phyloP scores from a whole-genome alignment of 1,140 invertebrate genomes.

The Lysiphlebus fabarum region DNA sequence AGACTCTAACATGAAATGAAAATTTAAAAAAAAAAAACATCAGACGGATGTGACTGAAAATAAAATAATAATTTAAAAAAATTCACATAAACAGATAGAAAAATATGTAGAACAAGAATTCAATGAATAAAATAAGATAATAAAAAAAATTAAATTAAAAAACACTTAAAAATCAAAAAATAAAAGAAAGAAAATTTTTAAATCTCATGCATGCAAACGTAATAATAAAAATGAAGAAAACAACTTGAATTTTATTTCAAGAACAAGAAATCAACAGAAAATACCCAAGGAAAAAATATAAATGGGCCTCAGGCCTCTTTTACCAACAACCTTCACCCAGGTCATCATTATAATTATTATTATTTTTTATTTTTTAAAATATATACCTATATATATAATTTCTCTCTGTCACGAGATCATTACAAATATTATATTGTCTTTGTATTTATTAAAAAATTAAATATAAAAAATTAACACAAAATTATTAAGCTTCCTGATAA shows the following conservation, averaged over 20 bases:
- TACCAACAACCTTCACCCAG: background rate
- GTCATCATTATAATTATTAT: background rate
- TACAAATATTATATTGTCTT: slow-evolving; percentile 17
- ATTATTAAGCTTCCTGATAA: slow-evolving; percentile 28
- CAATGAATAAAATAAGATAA: background rate
- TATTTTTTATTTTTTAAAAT: slow-evolving; percentile 1
- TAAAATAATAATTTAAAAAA: background rate
- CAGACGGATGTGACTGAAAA: background rate
- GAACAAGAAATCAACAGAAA: background rate
- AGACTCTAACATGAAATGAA: background rate
- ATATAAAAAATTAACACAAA: slow-evolving; percentile 14
- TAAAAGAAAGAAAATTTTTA: slow-evolving; percentile 1
- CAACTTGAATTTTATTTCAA: background rate
- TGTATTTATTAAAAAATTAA: slow-evolving; percentile 24
- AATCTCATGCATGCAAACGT: slow-evolving; percentile 11
- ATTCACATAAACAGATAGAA: background rate
- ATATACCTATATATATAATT: slow-evolving; percentile 27
- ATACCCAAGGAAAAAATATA: background rate
- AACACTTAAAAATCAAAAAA: slow-evolving; percentile 8
- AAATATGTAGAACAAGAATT: background rate
- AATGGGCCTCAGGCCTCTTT: background rate
- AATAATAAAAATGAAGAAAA: background rate
- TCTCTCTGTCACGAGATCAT: slow-evolving; percentile 28
- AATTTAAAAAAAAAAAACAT: background rate
- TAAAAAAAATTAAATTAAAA: slow-evolving; percentile 13